phyloP scores from a whole-genome alignment of 2,888 invertebrate species.

The Plusia festucae region DNA sequence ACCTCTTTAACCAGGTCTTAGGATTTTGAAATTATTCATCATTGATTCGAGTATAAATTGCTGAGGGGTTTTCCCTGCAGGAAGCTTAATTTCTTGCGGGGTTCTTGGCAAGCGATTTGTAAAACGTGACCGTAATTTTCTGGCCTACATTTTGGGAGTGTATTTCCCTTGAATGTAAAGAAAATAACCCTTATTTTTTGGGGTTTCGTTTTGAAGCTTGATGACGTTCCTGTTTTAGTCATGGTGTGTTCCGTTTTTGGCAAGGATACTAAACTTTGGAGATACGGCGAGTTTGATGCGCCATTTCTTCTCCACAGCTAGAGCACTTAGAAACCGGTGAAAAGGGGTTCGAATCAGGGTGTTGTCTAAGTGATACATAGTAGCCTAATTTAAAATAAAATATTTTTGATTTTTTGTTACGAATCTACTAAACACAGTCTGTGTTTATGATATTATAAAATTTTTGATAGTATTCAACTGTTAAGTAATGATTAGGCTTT shows the following conservation, averaged over 20 bases:
- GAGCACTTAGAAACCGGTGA: too few relatives aligned
- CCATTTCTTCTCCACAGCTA: too few relatives aligned
- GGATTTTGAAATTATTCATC: constrained; percentile 53
- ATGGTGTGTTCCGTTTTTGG: background rate
- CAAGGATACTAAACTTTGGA: too few relatives aligned
- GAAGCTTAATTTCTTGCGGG: constrained; percentile 21
- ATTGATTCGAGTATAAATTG: constrained; percentile 48
- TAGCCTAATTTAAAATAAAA: too few relatives aligned
- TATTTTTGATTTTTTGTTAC: too few relatives aligned
- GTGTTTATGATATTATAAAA: too few relatives aligned
- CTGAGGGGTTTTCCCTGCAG: constrained; percentile 26
- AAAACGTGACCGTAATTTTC: constrained; percentile 15
- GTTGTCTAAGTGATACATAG: too few relatives aligned
- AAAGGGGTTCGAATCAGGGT: too few relatives aligned
- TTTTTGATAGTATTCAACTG: too few relatives aligned
- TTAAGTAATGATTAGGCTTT: too few relatives aligned
- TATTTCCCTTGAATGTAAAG: background rate
- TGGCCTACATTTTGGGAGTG: background rate
- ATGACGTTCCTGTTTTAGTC: background rate
- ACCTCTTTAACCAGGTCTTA: constrained; percentile 27
- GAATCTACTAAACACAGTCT: too few relatives aligned
- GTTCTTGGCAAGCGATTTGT: constrained; percentile 37
- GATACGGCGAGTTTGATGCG: too few relatives aligned
- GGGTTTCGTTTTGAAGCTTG: background rate
- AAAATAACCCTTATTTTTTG: background rate